Percentiles rank a stretch among this genome's conserved stretches.
Evolutionary conservation across 1,140 invertebrate genomes (phyloP).

Genomic region (Chironomus striatipennis): DNA sequence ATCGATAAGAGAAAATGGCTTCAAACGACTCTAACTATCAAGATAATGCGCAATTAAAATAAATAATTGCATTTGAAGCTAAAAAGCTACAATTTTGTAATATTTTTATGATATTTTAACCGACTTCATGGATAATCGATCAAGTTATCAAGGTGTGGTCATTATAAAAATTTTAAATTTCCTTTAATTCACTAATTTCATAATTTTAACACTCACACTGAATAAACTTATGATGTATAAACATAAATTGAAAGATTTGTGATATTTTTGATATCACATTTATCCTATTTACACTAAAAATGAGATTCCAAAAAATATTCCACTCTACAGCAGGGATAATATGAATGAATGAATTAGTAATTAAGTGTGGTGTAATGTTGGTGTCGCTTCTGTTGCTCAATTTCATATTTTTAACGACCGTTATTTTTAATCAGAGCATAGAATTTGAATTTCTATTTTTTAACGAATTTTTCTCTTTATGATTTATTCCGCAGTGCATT

Average conservation of each 20-base stretch:
- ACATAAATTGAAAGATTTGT: background rate
- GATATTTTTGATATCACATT: slow-evolving; percentile 14
- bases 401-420: background rate
- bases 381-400: background rate
- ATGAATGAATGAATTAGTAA: background rate
- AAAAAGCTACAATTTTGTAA: background rate
- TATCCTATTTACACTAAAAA: slow-evolving; percentile 7
- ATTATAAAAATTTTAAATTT: background rate
- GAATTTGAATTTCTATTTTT: background rate
- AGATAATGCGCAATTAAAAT: background rate
- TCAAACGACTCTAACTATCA: background rate
- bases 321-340: background rate
- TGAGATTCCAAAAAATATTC: background rate
- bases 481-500: slow-evolving; percentile 61
- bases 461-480: slow-evolving; percentile 26
- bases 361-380: background rate
- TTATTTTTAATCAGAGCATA: background rate
- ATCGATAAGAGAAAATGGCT: background rate
- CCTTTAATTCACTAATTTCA: background rate
- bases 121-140: background rate
- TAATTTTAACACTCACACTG: background rate
- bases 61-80: background rate
- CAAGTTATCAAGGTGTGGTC: slow-evolving; percentile 18
- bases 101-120: background rate
- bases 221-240: background rate